A percentile compares a stretch with the other conserved stretches of the same genome.
Conservation (phyloP, 2,113 vertebrate species). For the Misgurnus mizolepis region DNA sequence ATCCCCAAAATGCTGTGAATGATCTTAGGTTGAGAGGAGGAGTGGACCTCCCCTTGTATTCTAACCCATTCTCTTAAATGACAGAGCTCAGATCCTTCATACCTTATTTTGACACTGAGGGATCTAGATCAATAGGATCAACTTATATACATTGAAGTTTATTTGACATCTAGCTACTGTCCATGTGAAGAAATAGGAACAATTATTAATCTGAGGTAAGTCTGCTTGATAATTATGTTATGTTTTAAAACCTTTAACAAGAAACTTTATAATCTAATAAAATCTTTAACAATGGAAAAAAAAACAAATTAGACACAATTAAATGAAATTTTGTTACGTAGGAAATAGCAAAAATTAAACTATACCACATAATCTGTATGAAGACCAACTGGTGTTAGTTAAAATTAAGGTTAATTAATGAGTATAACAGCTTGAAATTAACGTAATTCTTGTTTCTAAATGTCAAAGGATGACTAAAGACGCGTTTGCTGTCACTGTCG, state of each 20-base stretch:
- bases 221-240: background rate
- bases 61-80: slow-evolving; percentile 50
- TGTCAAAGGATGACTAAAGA: slow-evolving; percentile 75
- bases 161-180: background rate
- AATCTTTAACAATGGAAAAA: too few species aligned
- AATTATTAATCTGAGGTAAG: slow-evolving; percentile 26
- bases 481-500: slow-evolving; percentile 65
- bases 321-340: too few species aligned
- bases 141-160: background rate
- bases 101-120: slow-evolving; percentile 5
- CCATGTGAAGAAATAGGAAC: background rate
- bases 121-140: slow-evolving; percentile 20
- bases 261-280: too few species aligned
- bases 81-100: slow-evolving; percentile 8
- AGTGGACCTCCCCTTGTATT: slow-evolving; percentile 31
- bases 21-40: background rate
- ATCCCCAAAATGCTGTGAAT: slow-evolving; percentile 25
- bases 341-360: too few species aligned
- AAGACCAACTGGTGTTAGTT: too few species aligned
- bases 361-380: background rate
- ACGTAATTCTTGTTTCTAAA: background rate
- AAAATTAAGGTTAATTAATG: background rate
- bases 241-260: too few species aligned
- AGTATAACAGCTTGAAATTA: background rate
- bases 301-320: too few species aligned